Evolutionary conservation across 2,113 vertebrate genomes (phyloP).

Genomic region (Marmota flaviventris): DNA sequence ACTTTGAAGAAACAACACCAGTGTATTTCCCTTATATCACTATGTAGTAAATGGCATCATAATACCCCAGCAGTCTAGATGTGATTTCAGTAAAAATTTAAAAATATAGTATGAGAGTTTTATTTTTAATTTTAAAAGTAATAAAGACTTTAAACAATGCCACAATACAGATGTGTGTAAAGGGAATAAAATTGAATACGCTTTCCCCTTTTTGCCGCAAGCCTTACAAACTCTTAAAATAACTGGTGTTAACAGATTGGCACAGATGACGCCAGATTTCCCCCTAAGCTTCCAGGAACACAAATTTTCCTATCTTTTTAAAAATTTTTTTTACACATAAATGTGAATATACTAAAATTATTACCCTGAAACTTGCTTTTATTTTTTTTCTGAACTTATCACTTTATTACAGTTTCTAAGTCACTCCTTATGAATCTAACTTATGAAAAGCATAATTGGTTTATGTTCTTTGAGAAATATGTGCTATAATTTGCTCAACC

Average conservation of each 20-base stretch:
- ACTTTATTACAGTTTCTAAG: not conserved
- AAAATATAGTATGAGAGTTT: not conserved
- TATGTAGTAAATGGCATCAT: not conserved
- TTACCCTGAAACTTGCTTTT: not conserved
- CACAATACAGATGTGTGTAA: not conserved
- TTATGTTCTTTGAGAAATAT: not conserved
- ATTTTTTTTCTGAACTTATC: not conserved
- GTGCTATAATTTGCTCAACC: not conserved
- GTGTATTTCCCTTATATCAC: not conserved
- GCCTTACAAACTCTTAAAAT: not conserved
- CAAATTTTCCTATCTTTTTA: not conserved
- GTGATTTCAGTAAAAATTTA: not conserved
- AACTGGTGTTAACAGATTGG: not conserved
- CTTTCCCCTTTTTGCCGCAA: not conserved
- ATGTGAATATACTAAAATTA: not conserved
- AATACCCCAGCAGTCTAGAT: not conserved
- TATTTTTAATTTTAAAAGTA: not conserved
- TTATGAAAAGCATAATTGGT: slow-evolving; percentile 2
- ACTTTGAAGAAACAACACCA: not conserved
- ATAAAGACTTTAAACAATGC: not conserved
- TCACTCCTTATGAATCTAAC: not conserved
- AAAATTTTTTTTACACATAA: not conserved
- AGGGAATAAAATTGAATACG: not conserved
- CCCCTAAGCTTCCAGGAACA: not conserved
- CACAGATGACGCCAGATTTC: not conserved